Base-by-base conservation (phyloP, 2,888 invertebrate species). In the Aromia moschata region DNA sequence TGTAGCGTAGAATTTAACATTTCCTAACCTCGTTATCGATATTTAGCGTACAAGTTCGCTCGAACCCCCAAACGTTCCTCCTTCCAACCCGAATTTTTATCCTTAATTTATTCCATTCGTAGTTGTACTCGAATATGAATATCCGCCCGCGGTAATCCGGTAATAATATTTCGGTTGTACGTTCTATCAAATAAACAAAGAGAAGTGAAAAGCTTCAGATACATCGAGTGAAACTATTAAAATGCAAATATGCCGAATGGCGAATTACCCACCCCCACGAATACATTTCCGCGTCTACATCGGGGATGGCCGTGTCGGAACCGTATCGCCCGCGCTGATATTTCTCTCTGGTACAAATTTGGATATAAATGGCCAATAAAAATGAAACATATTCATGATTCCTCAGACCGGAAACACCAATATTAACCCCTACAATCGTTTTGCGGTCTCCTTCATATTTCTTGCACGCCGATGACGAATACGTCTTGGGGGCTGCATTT, bases 381-480 rank as follows among this genome's bases (percentile, higher is more conserved):
- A 80, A 80, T 81, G 79, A 80, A 80, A 80, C 79, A 80, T 81
- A 81, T 80, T 81, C 80, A 81, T 81, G 79, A 78, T 79, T 79
- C 77, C 79, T 79, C 75, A 78, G 74, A 75, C 74, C 77, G 78
- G 77, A 79, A 79, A 79, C 72, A 65, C 68, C 74, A 74, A 74
- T 75, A 77, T 78, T 78, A 77, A 69, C 76, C 77, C 75, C 69
- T 60, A 65, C 68, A 72, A 74, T 70, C 70, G 71, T 61, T 69
- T 65, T 45, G 61, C 60, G 64, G 64, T 65, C 61, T 62, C 63
- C 64, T 57, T 56, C 60, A 68, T 68, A 73, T 74, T 74, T 73
- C 74, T 75, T 75, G 73, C 72, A 72, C 72, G 71, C 73, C 58
- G 70, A 68, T 75, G 76, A 72, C 69, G 71, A 69, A 70, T 67